Evolutionary conservation across 2,888 invertebrate genomes (phyloP).

Genomic region (Dusona sp.): DNA sequence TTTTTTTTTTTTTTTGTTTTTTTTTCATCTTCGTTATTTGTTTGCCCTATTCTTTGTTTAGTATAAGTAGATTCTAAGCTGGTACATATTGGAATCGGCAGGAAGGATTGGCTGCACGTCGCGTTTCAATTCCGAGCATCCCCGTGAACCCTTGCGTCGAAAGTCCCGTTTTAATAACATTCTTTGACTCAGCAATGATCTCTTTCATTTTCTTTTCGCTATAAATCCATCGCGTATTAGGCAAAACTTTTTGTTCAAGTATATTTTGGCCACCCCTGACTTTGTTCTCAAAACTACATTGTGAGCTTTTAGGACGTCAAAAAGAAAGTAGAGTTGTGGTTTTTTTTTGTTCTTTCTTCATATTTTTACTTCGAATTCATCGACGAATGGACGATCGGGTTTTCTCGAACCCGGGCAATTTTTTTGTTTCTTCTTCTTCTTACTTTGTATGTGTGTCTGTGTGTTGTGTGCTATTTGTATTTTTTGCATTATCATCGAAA

Average conservation of each 20-base stretch:
- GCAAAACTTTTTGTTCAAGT: neutral
- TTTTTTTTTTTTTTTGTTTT: slow-evolving; percentile 19
- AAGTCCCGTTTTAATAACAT: slow-evolving; percentile 9
- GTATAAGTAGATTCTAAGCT: slow-evolving; percentile 71
- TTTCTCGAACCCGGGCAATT: slow-evolving; percentile 36
- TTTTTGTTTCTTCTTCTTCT: slow-evolving; percentile 26
- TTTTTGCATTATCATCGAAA: slow-evolving; percentile 55
- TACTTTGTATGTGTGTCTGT: slow-evolving; percentile 2
- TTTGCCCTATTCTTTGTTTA: slow-evolving; percentile 35
- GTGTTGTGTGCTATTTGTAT: slow-evolving; percentile 11
- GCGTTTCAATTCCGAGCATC: slow-evolving; percentile 69
- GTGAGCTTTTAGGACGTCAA: slow-evolving; percentile 29
- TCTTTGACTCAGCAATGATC: neutral
- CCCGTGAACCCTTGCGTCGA: slow-evolving; percentile 62
- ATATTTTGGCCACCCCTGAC: neutral
- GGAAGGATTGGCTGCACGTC: slow-evolving; percentile 72
- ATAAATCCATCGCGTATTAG: neutral
- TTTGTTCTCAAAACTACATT: neutral
- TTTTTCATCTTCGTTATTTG: neutral
- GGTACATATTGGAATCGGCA: slow-evolving; percentile 72
- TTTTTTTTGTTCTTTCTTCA: neutral
- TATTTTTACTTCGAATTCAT: slow-evolving; percentile 38
- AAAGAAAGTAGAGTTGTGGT: slow-evolving; percentile 13
- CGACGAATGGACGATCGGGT: slow-evolving; percentile 61
- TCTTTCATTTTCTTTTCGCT: neutral